These are phyloP conservation scores for Temnothorax rugatulus DNA, from an alignment of 2,888 invertebrate species.

Conservation along the genomic window DNA sequence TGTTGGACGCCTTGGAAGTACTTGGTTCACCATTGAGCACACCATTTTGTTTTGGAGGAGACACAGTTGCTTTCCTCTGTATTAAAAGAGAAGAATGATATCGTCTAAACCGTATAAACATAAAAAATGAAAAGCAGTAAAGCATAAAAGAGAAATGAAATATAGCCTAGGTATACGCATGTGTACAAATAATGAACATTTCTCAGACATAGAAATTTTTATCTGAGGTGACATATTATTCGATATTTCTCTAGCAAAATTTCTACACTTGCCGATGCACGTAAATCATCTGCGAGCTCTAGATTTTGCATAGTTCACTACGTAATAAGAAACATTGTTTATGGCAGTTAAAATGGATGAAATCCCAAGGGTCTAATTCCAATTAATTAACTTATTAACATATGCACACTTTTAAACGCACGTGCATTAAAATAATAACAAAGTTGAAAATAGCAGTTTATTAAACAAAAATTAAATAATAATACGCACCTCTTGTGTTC, in stretches of 20 bases:
- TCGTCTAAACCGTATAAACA: not conserved
- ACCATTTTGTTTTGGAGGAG: conserved; percentile 86
- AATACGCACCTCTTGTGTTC: conserved; percentile 88
- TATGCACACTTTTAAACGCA: not conserved
- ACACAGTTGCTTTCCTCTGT: conserved; percentile 78
- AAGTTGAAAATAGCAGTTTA: conserved; percentile 7
- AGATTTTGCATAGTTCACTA: conserved; percentile 78
- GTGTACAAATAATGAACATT: conserved; percentile 55
- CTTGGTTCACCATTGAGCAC: conserved; percentile 77
- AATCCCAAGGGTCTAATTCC: not conserved
- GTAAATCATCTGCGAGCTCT: conserved; percentile 79
- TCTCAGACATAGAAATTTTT: not conserved
- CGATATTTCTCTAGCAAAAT: conserved; percentile 80
- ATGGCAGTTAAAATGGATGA: not conserved
- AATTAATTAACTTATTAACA: not conserved
- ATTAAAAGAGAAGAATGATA: conserved; percentile 51
- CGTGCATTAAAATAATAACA: not conserved
- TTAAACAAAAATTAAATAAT: conserved; percentile 42
- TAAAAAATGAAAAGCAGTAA: not conserved
- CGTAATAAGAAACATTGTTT: not conserved
- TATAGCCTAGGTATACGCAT: too few relatives aligned
- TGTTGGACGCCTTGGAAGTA: conserved; percentile 77
- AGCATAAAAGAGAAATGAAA: not conserved
- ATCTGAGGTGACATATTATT: conserved; percentile 41
- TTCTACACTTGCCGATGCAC: conserved; percentile 80